Evolutionary conservation across 2,797 vertebrate genomes (phyloP).

Genomic region (Merluccius polli): DNA sequence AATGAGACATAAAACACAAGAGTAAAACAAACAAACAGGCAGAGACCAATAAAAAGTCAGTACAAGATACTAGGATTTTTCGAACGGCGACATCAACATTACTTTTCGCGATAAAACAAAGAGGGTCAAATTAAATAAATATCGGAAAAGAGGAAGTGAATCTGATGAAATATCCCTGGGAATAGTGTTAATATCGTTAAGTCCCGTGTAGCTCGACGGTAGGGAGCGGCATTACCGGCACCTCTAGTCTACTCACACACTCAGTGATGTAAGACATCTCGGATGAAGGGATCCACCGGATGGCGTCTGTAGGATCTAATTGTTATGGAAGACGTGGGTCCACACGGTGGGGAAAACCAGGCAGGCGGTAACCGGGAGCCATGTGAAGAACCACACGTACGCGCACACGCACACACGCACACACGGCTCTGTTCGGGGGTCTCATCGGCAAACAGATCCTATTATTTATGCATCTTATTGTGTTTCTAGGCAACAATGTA

Average conservation of each 20-base stretch:
- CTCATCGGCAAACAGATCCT: constrained; percentile 41
- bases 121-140: too few species aligned
- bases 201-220: too few species aligned
- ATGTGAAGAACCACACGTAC: background rate
- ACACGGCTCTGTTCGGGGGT: constrained; percentile 26
- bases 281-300: background rate
- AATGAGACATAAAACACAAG: background rate
- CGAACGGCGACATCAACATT: too few species aligned
- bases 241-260: too few species aligned
- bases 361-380: too few species aligned
- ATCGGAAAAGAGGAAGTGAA: too few species aligned
- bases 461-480: constrained; percentile 54
- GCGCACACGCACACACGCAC: constrained; percentile 13
- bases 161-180: too few species aligned
- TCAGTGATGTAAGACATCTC: too few species aligned
- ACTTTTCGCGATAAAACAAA: too few species aligned
- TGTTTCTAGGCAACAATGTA: constrained; percentile 65
- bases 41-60: background rate
- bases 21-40: background rate
- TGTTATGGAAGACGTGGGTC: background rate
- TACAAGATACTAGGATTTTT: background rate
- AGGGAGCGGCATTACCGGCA: too few species aligned
- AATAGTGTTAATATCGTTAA: too few species aligned
- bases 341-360: background rate
- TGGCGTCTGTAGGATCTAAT: background rate